phyloP scores from a whole-genome alignment of 2,888 invertebrate genomes.

The Heteromyza rotundicornis region DNA sequence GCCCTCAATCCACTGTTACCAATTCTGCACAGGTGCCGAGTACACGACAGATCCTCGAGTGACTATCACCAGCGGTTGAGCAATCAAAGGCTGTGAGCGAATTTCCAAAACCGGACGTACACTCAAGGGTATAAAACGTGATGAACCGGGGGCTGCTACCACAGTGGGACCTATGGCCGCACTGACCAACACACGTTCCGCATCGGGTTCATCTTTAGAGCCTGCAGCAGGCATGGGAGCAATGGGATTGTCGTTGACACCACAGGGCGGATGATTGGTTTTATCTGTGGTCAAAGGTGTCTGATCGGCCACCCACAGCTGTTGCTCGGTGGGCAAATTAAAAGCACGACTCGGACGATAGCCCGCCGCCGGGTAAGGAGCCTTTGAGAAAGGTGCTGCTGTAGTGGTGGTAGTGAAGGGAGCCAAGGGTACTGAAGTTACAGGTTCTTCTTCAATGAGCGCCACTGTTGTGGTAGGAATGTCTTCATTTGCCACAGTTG shows the following conservation, averaged over 20 bases:
- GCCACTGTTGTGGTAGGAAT: background rate
- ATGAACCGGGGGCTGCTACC: constrained; percentile 6
- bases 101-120: constrained; percentile 31
- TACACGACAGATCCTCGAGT: constrained; percentile 11
- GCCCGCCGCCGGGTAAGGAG: constrained; percentile 5
- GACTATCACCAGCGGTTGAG: constrained; percentile 22
- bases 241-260: constrained; percentile 50
- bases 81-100: constrained; percentile 39
- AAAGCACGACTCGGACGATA: constrained; percentile 50
- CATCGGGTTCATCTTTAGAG: constrained; percentile 46
- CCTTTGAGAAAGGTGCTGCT: background rate
- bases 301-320: background rate
- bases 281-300: constrained; percentile 25
- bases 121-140: constrained; percentile 17
- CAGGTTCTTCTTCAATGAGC: background rate
- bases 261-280: constrained; percentile 49
- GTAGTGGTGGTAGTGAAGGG: background rate
- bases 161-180: constrained; percentile 34
- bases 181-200: constrained; percentile 46
- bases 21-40: constrained; percentile 19
- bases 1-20: constrained; percentile 18
- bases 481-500: background rate
- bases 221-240: constrained; percentile 49
- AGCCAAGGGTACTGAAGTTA: background rate
- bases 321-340: constrained; percentile 37